Percentiles rank a stretch among this genome's conserved stretches.
Evolutionary conservation across 2,888 invertebrate species (phyloP).

Genomic region (Tipula confusa): DNA sequence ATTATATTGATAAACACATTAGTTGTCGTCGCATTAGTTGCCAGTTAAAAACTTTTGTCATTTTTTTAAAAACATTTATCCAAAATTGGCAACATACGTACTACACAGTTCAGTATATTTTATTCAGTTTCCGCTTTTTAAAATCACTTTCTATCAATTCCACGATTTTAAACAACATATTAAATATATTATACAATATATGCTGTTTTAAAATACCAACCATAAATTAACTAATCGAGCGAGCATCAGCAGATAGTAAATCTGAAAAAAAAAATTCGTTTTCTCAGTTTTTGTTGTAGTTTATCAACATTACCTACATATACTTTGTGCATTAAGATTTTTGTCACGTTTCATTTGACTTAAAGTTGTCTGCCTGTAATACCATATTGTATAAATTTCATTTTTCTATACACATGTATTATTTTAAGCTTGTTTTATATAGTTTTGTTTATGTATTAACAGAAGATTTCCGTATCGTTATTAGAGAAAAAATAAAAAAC

Average conservation of each 20-base stretch:
- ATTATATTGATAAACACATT: too few species aligned
- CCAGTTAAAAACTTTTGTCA: too few species aligned
- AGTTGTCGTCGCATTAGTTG: too few species aligned
- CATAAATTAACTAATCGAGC: neutral
- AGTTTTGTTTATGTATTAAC: neutral
- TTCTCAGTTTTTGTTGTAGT: neutral
- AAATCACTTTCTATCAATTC: neutral
- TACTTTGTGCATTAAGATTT: neutral
- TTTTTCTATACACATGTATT: too few species aligned
- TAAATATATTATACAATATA: neutral
- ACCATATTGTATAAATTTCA: neutral
- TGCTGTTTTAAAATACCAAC: neutral
- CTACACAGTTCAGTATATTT: neutral
- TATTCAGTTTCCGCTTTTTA: neutral
- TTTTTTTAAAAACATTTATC: too few species aligned
- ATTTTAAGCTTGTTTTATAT: too few species aligned
- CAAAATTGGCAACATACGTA: neutral
- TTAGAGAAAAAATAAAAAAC: neutral
- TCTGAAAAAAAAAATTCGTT: neutral
- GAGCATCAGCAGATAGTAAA: neutral
- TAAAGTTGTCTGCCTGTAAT: neutral
- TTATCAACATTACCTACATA: neutral
- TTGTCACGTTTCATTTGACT: neutral
- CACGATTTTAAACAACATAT: neutral
- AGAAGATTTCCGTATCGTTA: neutral